Evolutionary conservation across 1,140 invertebrate genomes (phyloP).

Genomic region (Drosophila parabipectinata): DNA sequence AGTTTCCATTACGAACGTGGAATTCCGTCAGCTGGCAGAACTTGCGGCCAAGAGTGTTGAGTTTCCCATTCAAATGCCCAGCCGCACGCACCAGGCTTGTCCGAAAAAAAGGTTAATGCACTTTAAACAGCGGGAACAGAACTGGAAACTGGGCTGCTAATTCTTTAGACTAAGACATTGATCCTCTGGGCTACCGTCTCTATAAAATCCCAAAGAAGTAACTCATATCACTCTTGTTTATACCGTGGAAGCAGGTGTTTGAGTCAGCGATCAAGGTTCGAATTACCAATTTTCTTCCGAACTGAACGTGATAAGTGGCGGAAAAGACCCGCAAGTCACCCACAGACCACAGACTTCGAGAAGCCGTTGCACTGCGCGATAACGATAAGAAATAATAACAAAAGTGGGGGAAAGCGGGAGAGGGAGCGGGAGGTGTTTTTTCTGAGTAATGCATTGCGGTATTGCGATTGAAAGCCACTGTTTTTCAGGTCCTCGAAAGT

Average conservation of each 20-base stretch:
- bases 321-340: constrained; percentile 28
- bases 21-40: constrained; percentile 14
- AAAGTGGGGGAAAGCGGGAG: too few relatives aligned
- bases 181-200: not conserved
- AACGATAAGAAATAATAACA: constrained; percentile 12
- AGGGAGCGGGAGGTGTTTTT: not conserved
- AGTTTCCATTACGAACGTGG: constrained; percentile 25
- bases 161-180: not conserved
- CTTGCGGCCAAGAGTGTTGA: constrained; percentile 1
- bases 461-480: constrained; percentile 14
- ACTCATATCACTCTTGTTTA: not conserved
- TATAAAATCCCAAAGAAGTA: too few relatives aligned
- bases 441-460: not conserved
- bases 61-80: constrained; percentile 8
- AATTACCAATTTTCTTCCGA: not conserved
- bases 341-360: constrained; percentile 17
- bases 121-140: not conserved
- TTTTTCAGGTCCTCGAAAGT: not conserved
- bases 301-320: constrained; percentile 5
- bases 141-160: not conserved
- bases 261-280: constrained; percentile 35
- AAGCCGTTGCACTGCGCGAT: constrained; percentile 29
- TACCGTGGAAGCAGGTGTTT: constrained; percentile 1
- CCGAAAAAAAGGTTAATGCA: constrained; percentile 1
- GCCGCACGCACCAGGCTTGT: too few relatives aligned